These are phyloP conservation scores for Sialia sialis DNA, from an alignment of 2,113 vertebrate species.

Conservation along the genomic window DNA sequence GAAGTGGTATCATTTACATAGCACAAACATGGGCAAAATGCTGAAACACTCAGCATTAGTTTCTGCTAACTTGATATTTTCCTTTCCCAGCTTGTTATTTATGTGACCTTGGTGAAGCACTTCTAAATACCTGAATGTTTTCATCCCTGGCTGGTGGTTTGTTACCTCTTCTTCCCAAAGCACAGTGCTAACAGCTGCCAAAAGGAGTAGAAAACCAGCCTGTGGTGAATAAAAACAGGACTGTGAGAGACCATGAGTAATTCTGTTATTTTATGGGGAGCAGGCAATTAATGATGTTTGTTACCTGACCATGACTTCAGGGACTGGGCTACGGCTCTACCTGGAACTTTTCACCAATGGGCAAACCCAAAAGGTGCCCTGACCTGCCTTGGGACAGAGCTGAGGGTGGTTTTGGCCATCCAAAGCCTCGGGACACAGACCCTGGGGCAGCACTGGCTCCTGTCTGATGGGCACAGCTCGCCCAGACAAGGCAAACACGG, in stretches of 20 bases:
- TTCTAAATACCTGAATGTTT: neutral
- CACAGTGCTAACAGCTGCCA: neutral
- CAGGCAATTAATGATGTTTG: neutral
- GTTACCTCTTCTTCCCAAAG: neutral
- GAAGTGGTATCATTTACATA: neutral
- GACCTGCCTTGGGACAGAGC: neutral
- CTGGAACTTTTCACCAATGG: too few relatives aligned
- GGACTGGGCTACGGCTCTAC: fast-evolving
- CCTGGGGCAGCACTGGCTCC: neutral
- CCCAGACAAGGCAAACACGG: neutral
- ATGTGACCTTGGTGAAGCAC: neutral
- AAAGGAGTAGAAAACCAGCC: neutral
- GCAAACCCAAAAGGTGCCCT: neutral
- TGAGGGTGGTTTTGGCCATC: neutral
- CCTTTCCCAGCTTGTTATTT: neutral
- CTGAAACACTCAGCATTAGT: neutral
- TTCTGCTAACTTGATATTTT: neutral
- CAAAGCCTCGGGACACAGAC: neutral
- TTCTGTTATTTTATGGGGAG: neutral
- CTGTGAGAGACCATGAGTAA: neutral
- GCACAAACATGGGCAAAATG: neutral
- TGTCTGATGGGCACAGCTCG: neutral
- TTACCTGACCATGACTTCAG: neutral
- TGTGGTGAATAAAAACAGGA: neutral
- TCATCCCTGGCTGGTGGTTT: neutral